Base-by-base conservation (phyloP, 2,113 vertebrate species). In the Tachysurus fulvidraco region DNA sequence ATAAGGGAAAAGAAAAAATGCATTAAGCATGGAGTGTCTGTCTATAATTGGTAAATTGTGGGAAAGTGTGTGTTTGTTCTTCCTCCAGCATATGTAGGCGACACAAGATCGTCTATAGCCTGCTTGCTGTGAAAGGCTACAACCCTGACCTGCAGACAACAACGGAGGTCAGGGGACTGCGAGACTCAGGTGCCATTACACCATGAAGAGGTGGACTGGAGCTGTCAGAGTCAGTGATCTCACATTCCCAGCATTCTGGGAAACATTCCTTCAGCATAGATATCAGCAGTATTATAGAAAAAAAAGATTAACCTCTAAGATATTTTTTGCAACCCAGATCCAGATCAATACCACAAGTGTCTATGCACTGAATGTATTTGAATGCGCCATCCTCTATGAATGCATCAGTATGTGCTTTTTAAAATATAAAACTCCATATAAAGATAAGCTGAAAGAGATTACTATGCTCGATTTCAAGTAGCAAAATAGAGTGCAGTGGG, bases 241-340 rank as follows among this genome's bases (percentile, higher is more conserved):
- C 81, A 85, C 86, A 88, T 87, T 90, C 81, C 44, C 83, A 69
- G 88, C 77, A 89, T 91, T 89, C 84, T 90, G 81, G 14, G 81
- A 88, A 54, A 84, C 73, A 28, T 77, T 54, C 46, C 11, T 55
- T 71, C 50, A 54, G 36, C 73, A 83, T 23, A 79, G 54, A 65
- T 71, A 55, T 21, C 67, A 82, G 52, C 23, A 19, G 36, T 52
- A 84, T 67, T 30, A 83, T 71, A 88, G 59, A 74, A 71, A 82
- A 71, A 82, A 25, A 17, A 36, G 64, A 81, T 80, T 54, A 84
- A 30, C 67, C 59, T 60, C 73, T 23, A 79, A 79, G 79, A 79
- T 65, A 83, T 57, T 65, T 60, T 86, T 19, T 83, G 59, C 59
- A 44, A 65, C 41, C 54, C 74, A 86, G 77, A 87, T 41, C 19